Evolutionary conservation across 2,113 vertebrate species (phyloP), one percentile per base, ranked within the genome.

Genomic region (Grammomys dolichurus): DNA sequence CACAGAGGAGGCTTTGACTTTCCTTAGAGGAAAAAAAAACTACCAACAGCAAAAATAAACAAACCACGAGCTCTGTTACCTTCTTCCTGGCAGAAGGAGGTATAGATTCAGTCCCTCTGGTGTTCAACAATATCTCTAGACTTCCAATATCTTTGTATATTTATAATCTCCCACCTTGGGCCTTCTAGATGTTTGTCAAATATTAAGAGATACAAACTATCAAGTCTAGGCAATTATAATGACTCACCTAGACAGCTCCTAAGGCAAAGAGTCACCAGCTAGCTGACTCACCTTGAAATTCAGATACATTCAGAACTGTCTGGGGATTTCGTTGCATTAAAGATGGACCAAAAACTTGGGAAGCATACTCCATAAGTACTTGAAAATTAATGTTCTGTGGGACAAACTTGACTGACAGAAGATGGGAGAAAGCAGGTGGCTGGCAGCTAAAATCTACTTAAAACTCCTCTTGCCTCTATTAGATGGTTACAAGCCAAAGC

Each of bases 361-460:
- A 33, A 72, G 4, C 19, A n/a, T 54, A 63, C 3, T 48, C 72
- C 56, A 26, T 10, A 87, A 58, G 7, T 65, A 22, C 67, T 40
- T 7, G n/a, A 40, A 51, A 78, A 91, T 80, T n/a, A 84, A 63
- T 90, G 28, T 3, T 20, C 31, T 70, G 4, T 77, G 24, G 36
- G 19, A 76, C n/a, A 51, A 80, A 51, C 17, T 63, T 63, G 36
- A 65, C 43, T 46, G 60, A 9, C 43, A 48, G 78, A 56, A 94
- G 58, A 91, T 58, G 48, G 3, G 19, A 92, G 12, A 95, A 0
- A 90, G 12, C 2, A 69, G 54, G 36, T 43, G 0, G 1, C 16
- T 76, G 22, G 22, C 69, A 60, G 63, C 77, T 46, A 85, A 95
- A 92, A 67, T 58, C 43, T 16, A 88, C 63, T 93, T 81, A 17